Evolutionary conservation across 2,113 vertebrate species (phyloP), one percentile per base, ranked within the genome.

Genomic region (Nesospiza acunhae): DNA sequence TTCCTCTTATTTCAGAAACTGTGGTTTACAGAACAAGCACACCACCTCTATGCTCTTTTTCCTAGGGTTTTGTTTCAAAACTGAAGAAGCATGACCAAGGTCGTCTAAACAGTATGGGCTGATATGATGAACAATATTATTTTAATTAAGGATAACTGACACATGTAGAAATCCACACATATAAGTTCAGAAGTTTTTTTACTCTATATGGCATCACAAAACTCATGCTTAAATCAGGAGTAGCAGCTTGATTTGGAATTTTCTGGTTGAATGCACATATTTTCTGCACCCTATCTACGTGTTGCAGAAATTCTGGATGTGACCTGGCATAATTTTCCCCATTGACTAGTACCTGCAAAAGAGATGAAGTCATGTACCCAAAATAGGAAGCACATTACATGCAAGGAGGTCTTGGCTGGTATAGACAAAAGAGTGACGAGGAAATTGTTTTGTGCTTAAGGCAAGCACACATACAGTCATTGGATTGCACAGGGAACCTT

Each of bases 131-230:
- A 80, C 2, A 44, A 19, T 4, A 1, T 37, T 10, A 13, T 11
- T 85, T 93, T 74, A 74, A 63, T 90, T 84, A 94, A 60, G 27
- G 50, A 15, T 53, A 87, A 74, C 21, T 72, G 63, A 15, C 52
- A 53, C 30, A 21, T 6, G 14, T 16, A 50, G 42, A 84, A 80
- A 68, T 68, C 24, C 50, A 13, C 15, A 16, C 7, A 24, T 26
- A 16, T 13, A 55, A 56, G 6, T 53, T 30, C 22, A 49, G 11
- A 77, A 52, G 15, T 30, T 76, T 23, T 23, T 15, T 2, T 1
- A 19, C 15, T 39, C 15, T 50, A 31, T 24, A 49, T 13, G 24
- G 10, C 31, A 77, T 69, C 26, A 73, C 13, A 58, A 82, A 89
- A 83, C 28, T 60, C 16, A 70, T 35, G 13, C 3, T 69, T 63